Evolutionary conservation across 2,888 invertebrate genomes (phyloP), one percentile per base, ranked within the genome.

Genomic region (Coelopa pilipes): DNA sequence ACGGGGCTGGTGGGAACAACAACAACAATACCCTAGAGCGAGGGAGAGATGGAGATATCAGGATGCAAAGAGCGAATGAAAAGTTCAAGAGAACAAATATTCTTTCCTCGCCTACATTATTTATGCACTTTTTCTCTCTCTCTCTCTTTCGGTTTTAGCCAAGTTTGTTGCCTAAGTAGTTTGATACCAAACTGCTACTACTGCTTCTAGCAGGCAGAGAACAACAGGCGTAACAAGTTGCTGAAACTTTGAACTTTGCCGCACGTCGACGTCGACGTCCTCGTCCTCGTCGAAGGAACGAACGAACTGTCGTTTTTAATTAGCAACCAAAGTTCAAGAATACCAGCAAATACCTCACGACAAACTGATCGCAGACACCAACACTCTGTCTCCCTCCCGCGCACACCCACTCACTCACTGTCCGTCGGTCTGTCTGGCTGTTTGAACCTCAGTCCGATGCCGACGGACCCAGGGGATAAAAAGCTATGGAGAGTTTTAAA

Each of bases 131-230:
- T 63, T 63, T 34, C 62, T n/a, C n/a, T n/a, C n/a, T n/a, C n/a
- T n/a, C n/a, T n/a, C n/a, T n/a, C n/a, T n/a, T n/a, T 46, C 46
- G 11, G 47, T 69, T 57, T 69, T 46, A 19, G 55, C 68, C 55
- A 68, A 60, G 70, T 70, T 70, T 60, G 17, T 59, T 24, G 49
- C 49, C 60, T 47, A 70, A 70, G 70, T 60, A 60, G 70, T 70
- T 47, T 69, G n/a, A 55, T 68, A 55, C 68, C 50, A 45, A 68
- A 68, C 55, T 57, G 12, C 17, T 17, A 69, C 47, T 34, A 34
- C 34, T 34, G 34, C 34, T 34, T 4, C 34, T 34, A 34, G 34
- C 7, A 34, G 34, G 34, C 34, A 34, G 34, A 53, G 2, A 13
- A n/a, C 53, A 15, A 53, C 53, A 53, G 10, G 53, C 53, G 53